These are phyloP conservation scores for Stictocephala bisonia DNA, from an alignment of 2,888 invertebrate genomes.

Conservation along the genomic window DNA sequence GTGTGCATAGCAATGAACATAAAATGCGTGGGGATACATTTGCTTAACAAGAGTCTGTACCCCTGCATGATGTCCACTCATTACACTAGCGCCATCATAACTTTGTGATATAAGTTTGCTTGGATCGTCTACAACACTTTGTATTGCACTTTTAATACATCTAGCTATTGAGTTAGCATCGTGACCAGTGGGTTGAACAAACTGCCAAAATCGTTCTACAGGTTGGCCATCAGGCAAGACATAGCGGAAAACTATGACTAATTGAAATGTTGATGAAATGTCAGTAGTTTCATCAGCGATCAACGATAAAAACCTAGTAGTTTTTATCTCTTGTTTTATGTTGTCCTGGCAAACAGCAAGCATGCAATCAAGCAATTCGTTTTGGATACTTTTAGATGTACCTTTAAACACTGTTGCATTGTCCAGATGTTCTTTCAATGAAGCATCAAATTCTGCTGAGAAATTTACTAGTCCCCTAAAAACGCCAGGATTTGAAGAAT, in stretches of 20 bases:
- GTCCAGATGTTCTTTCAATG: conserved; percentile 12
- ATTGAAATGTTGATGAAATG: conserved; percentile 50
- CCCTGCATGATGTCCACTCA: conserved; percentile 40
- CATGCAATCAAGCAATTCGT: conserved; percentile 41
- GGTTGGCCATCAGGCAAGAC: conserved; percentile 48
- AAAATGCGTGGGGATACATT: background rate
- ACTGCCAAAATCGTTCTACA: conserved; percentile 53
- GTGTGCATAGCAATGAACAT: conserved; percentile 54
- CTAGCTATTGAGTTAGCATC: conserved; percentile 50
- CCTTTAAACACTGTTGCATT: conserved; percentile 18
- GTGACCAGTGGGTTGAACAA: conserved; percentile 41
- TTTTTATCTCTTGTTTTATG: conserved; percentile 50
- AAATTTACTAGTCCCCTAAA: conserved; percentile 32
- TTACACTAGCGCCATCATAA: conserved; percentile 56
- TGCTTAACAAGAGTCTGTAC: conserved; percentile 29
- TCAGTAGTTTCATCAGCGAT: conserved; percentile 52
- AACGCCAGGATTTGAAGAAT: conserved; percentile 25
- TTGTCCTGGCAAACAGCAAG: conserved; percentile 42
- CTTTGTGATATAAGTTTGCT: conserved; percentile 57
- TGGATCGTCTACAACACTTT: conserved; percentile 50
- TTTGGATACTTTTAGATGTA: conserved; percentile 30
- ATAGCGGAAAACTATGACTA: conserved; percentile 53
- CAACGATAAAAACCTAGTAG: conserved; percentile 49
- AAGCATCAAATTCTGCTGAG: conserved; percentile 16
- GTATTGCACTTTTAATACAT: conserved; percentile 47